phyloP scores from a whole-genome alignment of 2,888 invertebrate genomes.

The Pilophorus perplexus region DNA sequence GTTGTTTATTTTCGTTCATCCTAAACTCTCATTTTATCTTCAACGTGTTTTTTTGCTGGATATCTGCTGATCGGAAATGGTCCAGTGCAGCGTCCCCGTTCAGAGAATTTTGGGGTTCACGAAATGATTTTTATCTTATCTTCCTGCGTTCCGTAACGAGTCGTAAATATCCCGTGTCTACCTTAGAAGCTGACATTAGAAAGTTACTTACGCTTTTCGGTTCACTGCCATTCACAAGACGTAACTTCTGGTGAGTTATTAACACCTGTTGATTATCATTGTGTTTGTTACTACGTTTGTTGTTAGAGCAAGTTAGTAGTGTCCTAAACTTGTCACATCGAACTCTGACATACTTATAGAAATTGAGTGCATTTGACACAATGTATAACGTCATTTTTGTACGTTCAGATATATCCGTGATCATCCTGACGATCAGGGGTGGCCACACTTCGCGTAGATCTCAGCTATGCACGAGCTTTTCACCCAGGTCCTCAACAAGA shows the following conservation, averaged over 20 bases:
- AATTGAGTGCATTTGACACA: not conserved
- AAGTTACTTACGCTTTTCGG: slow-evolving; percentile 30
- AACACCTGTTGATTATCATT: too few species aligned
- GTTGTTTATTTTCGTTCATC: too few species aligned
- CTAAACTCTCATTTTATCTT: too few species aligned
- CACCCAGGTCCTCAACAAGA: slow-evolving; percentile 82
- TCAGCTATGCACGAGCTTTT: slow-evolving; percentile 81
- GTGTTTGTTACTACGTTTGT: not conserved
- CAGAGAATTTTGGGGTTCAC: not conserved
- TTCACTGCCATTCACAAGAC: slow-evolving; percentile 21
- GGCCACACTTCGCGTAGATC: slow-evolving; percentile 10
- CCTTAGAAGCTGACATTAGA: slow-evolving; percentile 28
- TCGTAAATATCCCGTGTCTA: slow-evolving; percentile 15
- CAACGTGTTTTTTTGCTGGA: not conserved
- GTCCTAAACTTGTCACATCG: too few species aligned
- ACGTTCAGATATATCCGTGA: not conserved
- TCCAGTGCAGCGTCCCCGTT: not conserved
- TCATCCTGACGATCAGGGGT: not conserved
- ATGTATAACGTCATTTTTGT: not conserved
- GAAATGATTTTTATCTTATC: slow-evolving; percentile 30
- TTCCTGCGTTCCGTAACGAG: slow-evolving; percentile 34
- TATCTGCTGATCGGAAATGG: not conserved
- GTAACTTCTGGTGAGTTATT: not conserved
- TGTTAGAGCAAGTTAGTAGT: too few species aligned
- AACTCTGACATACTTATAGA: not conserved